phyloP scores from a whole-genome alignment of 2,888 invertebrate species.

The Cinara cedri region DNA sequence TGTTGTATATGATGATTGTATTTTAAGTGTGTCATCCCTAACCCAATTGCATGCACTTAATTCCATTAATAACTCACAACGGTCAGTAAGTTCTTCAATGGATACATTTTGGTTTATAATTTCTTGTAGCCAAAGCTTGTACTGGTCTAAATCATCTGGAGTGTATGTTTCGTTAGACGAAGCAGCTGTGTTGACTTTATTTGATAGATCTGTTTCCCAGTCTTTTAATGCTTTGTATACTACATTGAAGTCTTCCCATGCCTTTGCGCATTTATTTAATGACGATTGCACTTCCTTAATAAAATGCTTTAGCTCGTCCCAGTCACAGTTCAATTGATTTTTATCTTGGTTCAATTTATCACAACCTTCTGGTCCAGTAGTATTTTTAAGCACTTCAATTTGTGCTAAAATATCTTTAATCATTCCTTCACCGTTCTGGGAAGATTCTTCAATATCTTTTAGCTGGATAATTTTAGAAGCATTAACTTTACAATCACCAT shows the following conservation, averaged over 20 bases:
- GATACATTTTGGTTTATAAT: constrained; percentile 77
- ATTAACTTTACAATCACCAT: constrained; percentile 82
- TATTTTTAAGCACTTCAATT: constrained; percentile 62
- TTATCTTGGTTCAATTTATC: constrained; percentile 82
- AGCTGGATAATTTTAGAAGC: constrained; percentile 78
- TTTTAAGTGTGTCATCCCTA: constrained; percentile 82
- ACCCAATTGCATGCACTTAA: constrained; percentile 84
- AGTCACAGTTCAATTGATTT: constrained; percentile 78
- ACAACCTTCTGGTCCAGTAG: constrained; percentile 82
- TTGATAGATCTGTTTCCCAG: constrained; percentile 76
- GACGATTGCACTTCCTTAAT: constrained; percentile 78
- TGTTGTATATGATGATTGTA: constrained; percentile 82
- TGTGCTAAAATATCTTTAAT: constrained; percentile 73
- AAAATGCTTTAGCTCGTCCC: constrained; percentile 79
- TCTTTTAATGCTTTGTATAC: constrained; percentile 75
- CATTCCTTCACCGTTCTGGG: constrained; percentile 67
- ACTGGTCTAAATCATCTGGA: constrained; percentile 77
- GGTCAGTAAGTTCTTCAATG: constrained; percentile 83
- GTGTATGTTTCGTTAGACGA: constrained; percentile 70
- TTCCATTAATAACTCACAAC: constrained; percentile 86
- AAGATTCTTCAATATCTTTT: constrained; percentile 67
- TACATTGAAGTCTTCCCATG: constrained; percentile 81
- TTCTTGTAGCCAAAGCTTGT: constrained; percentile 76
- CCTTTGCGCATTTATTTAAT: constrained; percentile 76
- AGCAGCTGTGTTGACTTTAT: constrained; percentile 67